These are phyloP conservation scores for Zaprionus camerounensis DNA, from an alignment of 1,140 invertebrate species.

Conservation along the genomic window DNA sequence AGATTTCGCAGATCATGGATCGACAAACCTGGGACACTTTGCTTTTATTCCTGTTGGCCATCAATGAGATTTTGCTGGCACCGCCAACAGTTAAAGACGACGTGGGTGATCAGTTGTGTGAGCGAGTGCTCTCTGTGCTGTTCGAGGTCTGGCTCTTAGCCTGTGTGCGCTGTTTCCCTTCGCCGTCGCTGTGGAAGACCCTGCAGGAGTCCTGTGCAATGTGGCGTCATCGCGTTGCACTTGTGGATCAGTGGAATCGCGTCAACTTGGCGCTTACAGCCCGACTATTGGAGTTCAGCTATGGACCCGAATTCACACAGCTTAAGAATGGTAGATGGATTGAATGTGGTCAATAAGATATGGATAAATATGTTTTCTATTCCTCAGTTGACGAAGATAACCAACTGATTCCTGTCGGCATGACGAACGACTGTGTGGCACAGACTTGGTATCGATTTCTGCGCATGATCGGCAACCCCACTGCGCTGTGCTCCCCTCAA, in stretches of 20 bases:
- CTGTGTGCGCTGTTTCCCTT: conserved; percentile 94
- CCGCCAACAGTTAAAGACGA: conserved; percentile 97
- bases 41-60: conserved; percentile 95
- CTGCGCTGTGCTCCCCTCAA: conserved; percentile 94
- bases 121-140: conserved; percentile 95
- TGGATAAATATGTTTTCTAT: conserved; percentile 16
- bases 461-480: conserved; percentile 96
- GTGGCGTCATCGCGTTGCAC: conserved; percentile 96
- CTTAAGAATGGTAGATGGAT: conserved; percentile 90
- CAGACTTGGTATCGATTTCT: conserved; percentile 98
- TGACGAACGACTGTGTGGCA: conserved; percentile 94
- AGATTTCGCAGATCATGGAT: conserved; percentile 91
- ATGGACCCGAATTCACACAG: conserved; percentile 94
- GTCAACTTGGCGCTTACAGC: conserved; percentile 95
- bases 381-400: conserved; percentile 92
- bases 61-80: conserved; percentile 95
- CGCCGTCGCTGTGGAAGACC: conserved; percentile 98
- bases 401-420: conserved; percentile 91
- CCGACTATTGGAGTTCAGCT: conserved; percentile 93
- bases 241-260: conserved; percentile 98
- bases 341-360: background rate
- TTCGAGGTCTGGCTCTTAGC: conserved; percentile 98
- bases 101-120: conserved; percentile 97
- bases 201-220: conserved; percentile 95
- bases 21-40: conserved; percentile 96